phyloP scores from a whole-genome alignment of 1,140 invertebrate genomes.

The Drosophila cardini region DNA sequence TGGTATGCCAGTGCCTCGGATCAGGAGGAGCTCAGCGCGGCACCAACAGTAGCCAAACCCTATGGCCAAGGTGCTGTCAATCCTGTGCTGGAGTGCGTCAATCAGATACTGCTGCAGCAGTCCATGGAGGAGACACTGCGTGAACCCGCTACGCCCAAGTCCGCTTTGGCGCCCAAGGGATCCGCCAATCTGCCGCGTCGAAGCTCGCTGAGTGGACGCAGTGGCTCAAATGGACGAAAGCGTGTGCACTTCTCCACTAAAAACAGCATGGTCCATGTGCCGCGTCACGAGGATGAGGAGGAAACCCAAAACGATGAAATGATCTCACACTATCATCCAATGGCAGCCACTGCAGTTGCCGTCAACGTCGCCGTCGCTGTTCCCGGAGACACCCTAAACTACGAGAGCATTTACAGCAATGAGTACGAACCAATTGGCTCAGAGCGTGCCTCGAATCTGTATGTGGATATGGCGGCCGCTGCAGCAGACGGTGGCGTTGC shows the following conservation, averaged over 20 bases:
- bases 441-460: slow-evolving; percentile 80
- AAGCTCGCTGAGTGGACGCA: slow-evolving; percentile 63
- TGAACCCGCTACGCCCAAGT: slow-evolving; percentile 41
- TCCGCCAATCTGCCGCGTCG: slow-evolving; percentile 40
- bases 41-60: slow-evolving; percentile 79
- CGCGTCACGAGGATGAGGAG: slow-evolving; percentile 65
- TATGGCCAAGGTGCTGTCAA: slow-evolving; percentile 86
- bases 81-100: slow-evolving; percentile 89
- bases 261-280: slow-evolving; percentile 83
- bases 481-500: neutral
- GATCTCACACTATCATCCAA: slow-evolving; percentile 62
- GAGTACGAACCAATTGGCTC: slow-evolving; percentile 86
- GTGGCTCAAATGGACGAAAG: slow-evolving; percentile 66
- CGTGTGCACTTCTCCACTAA: slow-evolving; percentile 84
- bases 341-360: slow-evolving; percentile 8
- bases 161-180: slow-evolving; percentile 26
- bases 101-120: slow-evolving; percentile 84
- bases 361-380: neutral
- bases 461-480: slow-evolving; percentile 85
- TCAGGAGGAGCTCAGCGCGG: slow-evolving; percentile 86
- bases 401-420: slow-evolving; percentile 86
- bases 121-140: slow-evolving; percentile 76
- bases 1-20: slow-evolving; percentile 88
- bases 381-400: slow-evolving; percentile 58
- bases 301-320: slow-evolving; percentile 46